Conservation (phyloP, 2,797 vertebrate genomes). For the Decapterus maruadsi region DNA sequence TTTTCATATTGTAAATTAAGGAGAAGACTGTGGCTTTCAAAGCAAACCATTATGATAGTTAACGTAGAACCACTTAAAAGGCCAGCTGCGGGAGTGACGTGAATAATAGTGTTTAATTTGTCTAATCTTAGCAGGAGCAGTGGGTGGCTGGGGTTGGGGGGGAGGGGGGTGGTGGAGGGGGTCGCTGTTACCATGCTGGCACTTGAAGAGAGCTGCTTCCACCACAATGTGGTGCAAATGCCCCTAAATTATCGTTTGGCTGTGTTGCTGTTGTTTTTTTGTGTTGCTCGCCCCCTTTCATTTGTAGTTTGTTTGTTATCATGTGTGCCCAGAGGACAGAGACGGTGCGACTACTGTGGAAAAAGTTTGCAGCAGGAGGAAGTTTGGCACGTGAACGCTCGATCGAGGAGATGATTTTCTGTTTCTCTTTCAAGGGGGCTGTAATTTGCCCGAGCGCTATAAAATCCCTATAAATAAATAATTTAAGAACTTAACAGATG, state of each 20-base stretch:
- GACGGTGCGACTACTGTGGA: constrained; percentile 49
- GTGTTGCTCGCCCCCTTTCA: constrained; percentile 58
- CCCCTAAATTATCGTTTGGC: constrained; percentile 70
- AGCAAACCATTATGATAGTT: constrained; percentile 87
- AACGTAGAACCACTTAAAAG: constrained; percentile 87
- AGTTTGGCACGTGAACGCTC: constrained; percentile 57
- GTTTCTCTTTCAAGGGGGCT: constrained; percentile 74
- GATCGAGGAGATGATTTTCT: constrained; percentile 74
- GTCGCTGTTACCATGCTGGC: constrained; percentile 71
- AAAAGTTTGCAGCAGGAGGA: constrained; percentile 37
- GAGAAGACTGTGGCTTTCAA: constrained; percentile 85
- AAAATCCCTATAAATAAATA: constrained; percentile 81
- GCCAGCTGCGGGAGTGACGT: constrained; percentile 85
- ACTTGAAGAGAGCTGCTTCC: constrained; percentile 74
- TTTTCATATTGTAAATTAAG: constrained; percentile 83
- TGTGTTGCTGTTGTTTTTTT: constrained; percentile 77
- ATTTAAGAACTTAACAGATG: constrained; percentile 72
- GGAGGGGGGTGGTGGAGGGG: constrained; percentile 32
- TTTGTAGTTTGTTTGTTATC: constrained; percentile 77
- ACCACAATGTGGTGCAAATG: constrained; percentile 79
- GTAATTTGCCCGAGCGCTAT: constrained; percentile 75
- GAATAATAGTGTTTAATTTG: constrained; percentile 87
- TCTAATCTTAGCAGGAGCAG: constrained; percentile 86
- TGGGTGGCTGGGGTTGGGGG: constrained; percentile 67
- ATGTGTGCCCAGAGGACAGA: constrained; percentile 53